Evolutionary conservation across 2,888 invertebrate genomes (phyloP), one percentile per base, ranked within the genome.

Genomic region (Tinea trinotella): DNA sequence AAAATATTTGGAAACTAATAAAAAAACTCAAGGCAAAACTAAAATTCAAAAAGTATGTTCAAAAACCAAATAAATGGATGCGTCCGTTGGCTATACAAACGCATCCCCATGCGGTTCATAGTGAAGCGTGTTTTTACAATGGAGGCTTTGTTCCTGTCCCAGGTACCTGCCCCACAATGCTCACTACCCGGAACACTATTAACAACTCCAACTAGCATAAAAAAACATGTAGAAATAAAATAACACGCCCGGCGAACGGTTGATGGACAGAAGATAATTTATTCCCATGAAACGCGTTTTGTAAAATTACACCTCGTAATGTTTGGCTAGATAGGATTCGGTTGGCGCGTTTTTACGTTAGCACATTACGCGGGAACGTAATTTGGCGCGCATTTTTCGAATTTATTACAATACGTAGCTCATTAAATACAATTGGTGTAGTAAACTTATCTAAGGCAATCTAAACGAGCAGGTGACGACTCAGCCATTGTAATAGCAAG

Each of bases 181-280:
- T 68, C 73, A 72, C 71, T 76, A 75, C 75, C 76, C 80, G 76
- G 79, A 82, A 82, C 78, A 72, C 73, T 71, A 80, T 82, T 82
- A 80, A 76, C 67, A 67, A 70, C 70, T 74, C 72, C 67, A 67
- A 71, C 70, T 67, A 68, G 68, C 76, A 76, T 76, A 77, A 78
- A 76, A 72, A 57, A 60, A n/a, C 66, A 60, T 59, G 66, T 68
- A 68, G 67, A 70, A 75, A 74, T 73, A 71, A 71, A 74, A 75
- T 73, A 71, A 70, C 68, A 71, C 65, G 65, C 65, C n/a, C 64
- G 62, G 61, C 60, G 62, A 58, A 54, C 65, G 54, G 53, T 61
- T 71, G 72, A 71, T 67, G 71, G 74, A 71, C 69, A 66, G 64
- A 68, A 64, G 61, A 67, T 71, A 71, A 74, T 74, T 73, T 73